Evolutionary conservation across 1,140 invertebrate species (phyloP), one percentile per base, ranked within the genome.

Genomic region (Leptonema lineaticorne): DNA sequence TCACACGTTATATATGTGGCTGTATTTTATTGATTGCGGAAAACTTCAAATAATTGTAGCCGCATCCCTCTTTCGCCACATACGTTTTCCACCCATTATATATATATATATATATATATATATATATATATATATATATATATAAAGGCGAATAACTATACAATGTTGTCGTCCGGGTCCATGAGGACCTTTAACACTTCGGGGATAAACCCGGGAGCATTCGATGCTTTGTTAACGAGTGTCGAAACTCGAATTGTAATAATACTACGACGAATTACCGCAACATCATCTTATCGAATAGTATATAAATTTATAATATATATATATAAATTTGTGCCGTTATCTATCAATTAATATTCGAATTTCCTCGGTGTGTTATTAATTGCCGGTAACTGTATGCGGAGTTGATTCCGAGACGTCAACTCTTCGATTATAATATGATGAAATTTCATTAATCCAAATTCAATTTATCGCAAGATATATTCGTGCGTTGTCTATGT

Each of bases 11-110:
- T 22, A 4, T 11, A 4, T 20, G 46, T 48, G 20, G 8, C n/a
- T 24, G n/a, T 18, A 24, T 22, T 53, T 53, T 53, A 53, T 53
- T 26, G 50, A 53, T 53, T 53, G 50, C 50, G 50, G 22, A 53
- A 53, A 53, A 53, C 50, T 53, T 53, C 18, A 26, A 53, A 53
- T 53, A 53, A 53, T 53, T 24, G 22, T 22, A 11, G 24, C 50
- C 50, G 22, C 50, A 53, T 53, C 50, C 27, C 50, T 48, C 50
- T 11, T 26, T 26, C 50, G 9, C 50, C n/a, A n/a, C n/a, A n/a
- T n/a, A n/a, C n/a, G n/a, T n/a, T n/a, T n/a, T n/a, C n/a, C n/a
- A n/a, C n/a, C n/a, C n/a, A n/a, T n/a, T n/a, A n/a, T n/a, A n/a
- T n/a, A n/a, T n/a, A n/a, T n/a, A n/a, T n/a, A n/a, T n/a, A n/a